Evolutionary conservation across 2,888 invertebrate genomes (phyloP), one percentile per base, ranked within the genome.

Genomic region (Hypena proboscidalis): DNA sequence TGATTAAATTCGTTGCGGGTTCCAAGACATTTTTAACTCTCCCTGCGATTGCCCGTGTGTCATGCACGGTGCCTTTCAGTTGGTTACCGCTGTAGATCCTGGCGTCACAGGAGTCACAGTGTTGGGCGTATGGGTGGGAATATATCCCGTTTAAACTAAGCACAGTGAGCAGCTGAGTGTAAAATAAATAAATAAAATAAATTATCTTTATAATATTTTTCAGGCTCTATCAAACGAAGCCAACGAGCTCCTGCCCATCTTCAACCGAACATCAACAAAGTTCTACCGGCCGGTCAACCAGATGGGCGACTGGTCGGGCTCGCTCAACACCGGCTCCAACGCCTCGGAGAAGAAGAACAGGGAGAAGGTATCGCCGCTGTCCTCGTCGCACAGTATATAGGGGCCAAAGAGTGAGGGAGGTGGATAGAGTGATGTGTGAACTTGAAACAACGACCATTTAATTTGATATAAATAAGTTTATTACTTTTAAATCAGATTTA

Each of bases 151-250:
- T n/a, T n/a, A n/a, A n/a, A 14, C 7, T 5, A 25, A 5, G 7
- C 7, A 22, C 22, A n/a, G 3, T 22, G 22, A 6, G n/a, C 7
- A n/a, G 3, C 7, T 22, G 10, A n/a, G n/a, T n/a, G n/a, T n/a
- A n/a, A n/a, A n/a, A n/a, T n/a, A n/a, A n/a, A n/a, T n/a, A n/a
- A n/a, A 9, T 25, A 25, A 25, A 10, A 25, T 14, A n/a, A n/a
- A n/a, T n/a, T n/a, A n/a, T n/a, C n/a, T 5, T 22, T 19, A 7
- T 15, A 1, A 25, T 15, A 13, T 7, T 32, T 6, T 4, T 7
- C 83, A 98, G 98, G 98, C 98, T 0, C 88, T 98, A 42, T 95
- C 98, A 2, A 97, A 97, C 84, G 99, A 99, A 90, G 99, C 99
- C 1, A 98, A 97, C 88, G 99, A 99, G 78, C 92, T 98, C 29